Conservation (phyloP, 1,140 invertebrate genomes). For the Zaprionus capensis region DNA sequence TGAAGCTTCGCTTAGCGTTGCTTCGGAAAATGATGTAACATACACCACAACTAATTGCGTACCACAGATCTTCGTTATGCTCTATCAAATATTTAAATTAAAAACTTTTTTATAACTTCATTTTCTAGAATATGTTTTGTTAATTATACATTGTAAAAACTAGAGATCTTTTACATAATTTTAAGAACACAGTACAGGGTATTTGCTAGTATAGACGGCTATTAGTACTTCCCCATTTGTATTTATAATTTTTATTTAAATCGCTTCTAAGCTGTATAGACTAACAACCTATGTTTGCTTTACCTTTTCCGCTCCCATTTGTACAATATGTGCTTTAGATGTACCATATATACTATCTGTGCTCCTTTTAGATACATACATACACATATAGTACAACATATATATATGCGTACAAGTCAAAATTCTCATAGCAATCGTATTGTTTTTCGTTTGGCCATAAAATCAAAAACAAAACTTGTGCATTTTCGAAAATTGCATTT, state of each 20-base stretch:
- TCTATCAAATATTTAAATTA: not conserved
- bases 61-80: too few species aligned
- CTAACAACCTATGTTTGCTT: constrained; percentile 26
- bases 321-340: not conserved
- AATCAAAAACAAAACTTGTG: constrained; percentile 71
- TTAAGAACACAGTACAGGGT: not conserved
- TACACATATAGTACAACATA: not conserved
- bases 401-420: constrained; percentile 6
- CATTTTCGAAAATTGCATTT: constrained; percentile 79
- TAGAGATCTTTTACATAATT: not conserved
- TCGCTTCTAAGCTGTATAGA: constrained; percentile 11
- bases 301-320: not conserved
- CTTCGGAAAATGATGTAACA: too few species aligned
- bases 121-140: not conserved
- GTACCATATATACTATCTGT: not conserved
- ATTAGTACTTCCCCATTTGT: constrained; percentile 20
- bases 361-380: not conserved
- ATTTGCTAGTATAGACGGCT: not conserved
- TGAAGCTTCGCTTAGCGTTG: too few species aligned
- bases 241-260: constrained; percentile 60
- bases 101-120: not conserved
- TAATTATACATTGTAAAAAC: not conserved
- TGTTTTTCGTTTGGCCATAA: constrained; percentile 25
- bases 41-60: too few species aligned
- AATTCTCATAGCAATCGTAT: constrained; percentile 9